Evolutionary conservation across 2,797 vertebrate genomes (phyloP), one percentile per base, ranked within the genome.

Genomic region (Bufotes viridis): DNA sequence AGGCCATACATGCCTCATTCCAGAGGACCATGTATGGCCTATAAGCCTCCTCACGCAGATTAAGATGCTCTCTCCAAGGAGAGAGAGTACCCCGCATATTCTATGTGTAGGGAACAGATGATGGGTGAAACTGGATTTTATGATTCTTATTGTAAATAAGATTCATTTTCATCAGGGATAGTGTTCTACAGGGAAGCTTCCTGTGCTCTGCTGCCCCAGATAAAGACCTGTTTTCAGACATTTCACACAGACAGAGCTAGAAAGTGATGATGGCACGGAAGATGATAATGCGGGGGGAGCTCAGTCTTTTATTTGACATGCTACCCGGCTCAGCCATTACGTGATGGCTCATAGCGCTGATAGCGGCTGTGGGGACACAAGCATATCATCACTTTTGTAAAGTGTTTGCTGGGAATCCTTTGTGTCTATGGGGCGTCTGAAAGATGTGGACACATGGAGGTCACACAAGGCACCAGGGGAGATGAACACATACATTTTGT

Each of bases 231-330:
- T 89, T 89, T 86, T 17, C 61, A 34, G n/a, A 78, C 61, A 14
- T 29, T 63, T 13, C 74, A 78, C 75, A 78, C 55, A 75, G 72
- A 53, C 74, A 1, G 42, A 13, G 11, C 14, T 87, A 75, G 88
- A 83, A 82, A 86, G 51, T 70, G 88, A 79, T 82, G 72, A 89
- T 82, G 72, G 82, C 72, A 78, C 29, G 34, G 80, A 83, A 87
- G 81, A 83, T 79, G 85, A 89, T 89, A 89, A 67, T 72, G 57
- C 67, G 53, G 88, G 85, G 83, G 80, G 72, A 51, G 79, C 65
- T 29, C 51, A 61, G 20, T 60, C 53, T 49, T 14, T 84, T 75
- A 65, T 53, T 26, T 53, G 20, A 20, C n/a, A 83, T 26, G n/a
- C 15, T 70, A 51, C 42, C 13, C 76, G 8, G 29, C n/a, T 61